Evolutionary conservation across 2,888 invertebrate species (phyloP).

Genomic region (Lobophora halterata): DNA sequence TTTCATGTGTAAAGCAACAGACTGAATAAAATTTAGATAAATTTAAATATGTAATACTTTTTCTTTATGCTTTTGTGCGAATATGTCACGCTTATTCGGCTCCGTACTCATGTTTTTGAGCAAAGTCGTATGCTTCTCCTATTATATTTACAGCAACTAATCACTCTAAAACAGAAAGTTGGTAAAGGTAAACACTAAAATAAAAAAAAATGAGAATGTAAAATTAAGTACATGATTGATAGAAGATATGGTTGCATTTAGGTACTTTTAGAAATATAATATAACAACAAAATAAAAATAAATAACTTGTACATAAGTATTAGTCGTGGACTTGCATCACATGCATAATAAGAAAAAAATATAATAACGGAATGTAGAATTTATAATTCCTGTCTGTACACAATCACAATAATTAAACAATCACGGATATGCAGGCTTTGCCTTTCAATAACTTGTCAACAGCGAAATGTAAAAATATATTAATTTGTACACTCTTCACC

Average conservation of each 20-base stretch:
- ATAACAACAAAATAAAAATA: slow-evolving; percentile 51
- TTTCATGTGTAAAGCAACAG: slow-evolving; percentile 42
- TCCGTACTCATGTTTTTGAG: slow-evolving; percentile 65
- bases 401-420: slow-evolving; percentile 75
- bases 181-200: slow-evolving; percentile 11
- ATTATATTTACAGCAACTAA: slow-evolving; percentile 32
- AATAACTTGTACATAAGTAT: slow-evolving; percentile 67
- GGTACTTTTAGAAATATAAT: slow-evolving; percentile 42
- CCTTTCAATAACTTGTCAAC: slow-evolving; percentile 71
- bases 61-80: slow-evolving; percentile 73
- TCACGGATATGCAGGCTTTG: slow-evolving; percentile 75
- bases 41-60: no score
- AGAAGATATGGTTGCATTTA: slow-evolving; percentile 36
- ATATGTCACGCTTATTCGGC: slow-evolving; percentile 46
- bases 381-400: slow-evolving; percentile 75
- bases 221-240: slow-evolving; percentile 53
- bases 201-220: slow-evolving; percentile 12
- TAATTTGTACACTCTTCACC: slow-evolving; percentile 77
- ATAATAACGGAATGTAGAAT: slow-evolving; percentile 77
- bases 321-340: slow-evolving; percentile 79
- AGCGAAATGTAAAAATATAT: slow-evolving; percentile 80
- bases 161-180: slow-evolving; percentile 46
- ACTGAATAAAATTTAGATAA: slow-evolving; percentile 26
- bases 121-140: slow-evolving; percentile 42
- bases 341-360: slow-evolving; percentile 68